phyloP scores from a whole-genome alignment of 2,113 vertebrate genomes.

The Formicarius rufipectus region DNA sequence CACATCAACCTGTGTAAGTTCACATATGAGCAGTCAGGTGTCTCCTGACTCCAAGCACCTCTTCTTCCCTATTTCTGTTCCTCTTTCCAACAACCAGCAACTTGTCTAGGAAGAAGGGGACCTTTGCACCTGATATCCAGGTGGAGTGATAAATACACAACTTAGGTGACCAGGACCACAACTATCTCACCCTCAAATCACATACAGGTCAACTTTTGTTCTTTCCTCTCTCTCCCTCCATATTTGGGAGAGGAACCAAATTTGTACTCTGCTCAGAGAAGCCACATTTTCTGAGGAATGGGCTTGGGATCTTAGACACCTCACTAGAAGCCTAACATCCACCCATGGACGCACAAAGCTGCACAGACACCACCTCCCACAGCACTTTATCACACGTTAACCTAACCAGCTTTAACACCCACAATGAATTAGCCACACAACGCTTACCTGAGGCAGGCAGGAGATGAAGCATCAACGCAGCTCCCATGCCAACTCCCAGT shows the following conservation, averaged over 20 bases:
- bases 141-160: neutral
- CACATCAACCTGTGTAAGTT: neutral
- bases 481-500: too few species aligned
- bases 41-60: neutral
- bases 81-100: neutral
- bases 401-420: neutral
- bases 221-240: neutral
- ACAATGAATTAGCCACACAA: neutral
- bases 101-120: neutral
- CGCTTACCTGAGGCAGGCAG: neutral
- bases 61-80: neutral
- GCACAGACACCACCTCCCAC: too few species aligned
- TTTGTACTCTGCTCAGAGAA: neutral
- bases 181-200: neutral
- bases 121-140: too few species aligned
- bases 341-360: neutral
- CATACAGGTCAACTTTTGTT: neutral
- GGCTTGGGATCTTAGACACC: accelerated
- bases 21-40: neutral
- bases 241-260: neutral
- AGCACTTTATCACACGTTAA: neutral
- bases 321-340: neutral
- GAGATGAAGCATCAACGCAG: accelerated
- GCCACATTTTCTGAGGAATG: neutral
- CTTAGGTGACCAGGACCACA: neutral